Base-by-base conservation (phyloP, 2,888 invertebrate species). In the Glyphotaelius pellucidus region DNA sequence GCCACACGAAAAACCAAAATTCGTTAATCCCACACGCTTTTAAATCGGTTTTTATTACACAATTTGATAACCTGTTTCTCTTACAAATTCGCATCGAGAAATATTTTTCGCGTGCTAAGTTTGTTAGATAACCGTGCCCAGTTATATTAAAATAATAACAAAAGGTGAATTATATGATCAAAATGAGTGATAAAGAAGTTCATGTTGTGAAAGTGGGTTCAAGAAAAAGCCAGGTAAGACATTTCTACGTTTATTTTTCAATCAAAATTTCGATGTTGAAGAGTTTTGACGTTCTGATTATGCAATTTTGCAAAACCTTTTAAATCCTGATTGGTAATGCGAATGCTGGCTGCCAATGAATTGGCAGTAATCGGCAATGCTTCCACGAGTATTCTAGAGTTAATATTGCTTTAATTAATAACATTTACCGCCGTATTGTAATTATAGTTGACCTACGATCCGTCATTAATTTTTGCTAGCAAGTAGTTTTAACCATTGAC, bases 211-310 rank as follows among this genome's bases (percentile, higher is more conserved):
- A 97, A 94, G 98, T 98, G 92, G 98, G 98, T 92, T 98, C 98
- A 87, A 96, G 98, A 94, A 98, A 98, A 96, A 98, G 98, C 94
- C 97, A 98, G 97, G 98, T 98, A 95, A 96, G 95, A 92, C 35
- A 88, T 85, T 84, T 90, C 19, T 67, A 67, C 25, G 2, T 67
- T n/a, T 30, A 83, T 81, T 88, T 90, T 80, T 81, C 81, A 80
- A 67, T 67, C 67, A n/a, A 25, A 67, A n/a, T 67, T 67, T 67
- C 25, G 25, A 67, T n/a, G 25, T 67, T 67, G 67, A 67, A 67
- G 67, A 67, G 7, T 15, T 67, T 67, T 67, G 67, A 67, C 67
- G 25, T 67, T 67, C 7, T n/a, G 67, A n/a, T 67, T 67, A 67
- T 67, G 67, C 67, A 67, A 67, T 67, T 67, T 67, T 67, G 25